Evolutionary conservation across 2,797 vertebrate species (phyloP).

Genomic region (Hypotaenidia philippensis): DNA sequence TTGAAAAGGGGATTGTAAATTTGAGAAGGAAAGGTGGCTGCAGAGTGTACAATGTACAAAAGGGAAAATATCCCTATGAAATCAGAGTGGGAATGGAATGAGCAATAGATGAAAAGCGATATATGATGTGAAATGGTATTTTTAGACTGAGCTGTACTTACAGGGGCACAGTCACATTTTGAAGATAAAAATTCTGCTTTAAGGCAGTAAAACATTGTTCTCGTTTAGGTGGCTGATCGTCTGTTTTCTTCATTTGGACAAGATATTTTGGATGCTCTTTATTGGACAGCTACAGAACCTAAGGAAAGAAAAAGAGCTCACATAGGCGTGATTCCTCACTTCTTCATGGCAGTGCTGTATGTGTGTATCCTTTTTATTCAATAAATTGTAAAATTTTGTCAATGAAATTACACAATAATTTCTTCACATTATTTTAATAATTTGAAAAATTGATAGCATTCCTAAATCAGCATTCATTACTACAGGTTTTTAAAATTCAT

Average conservation of each 20-base stretch:
- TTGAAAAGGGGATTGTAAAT: neutral
- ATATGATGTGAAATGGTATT: neutral
- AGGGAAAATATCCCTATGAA: neutral
- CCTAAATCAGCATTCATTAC: neutral
- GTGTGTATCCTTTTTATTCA: slow-evolving; percentile 92
- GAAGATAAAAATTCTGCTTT: neutral
- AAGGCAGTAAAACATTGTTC: slow-evolving; percentile 32
- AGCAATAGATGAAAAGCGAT: neutral
- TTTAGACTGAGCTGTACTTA: neutral
- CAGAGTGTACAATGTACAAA: neutral
- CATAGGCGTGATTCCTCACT: slow-evolving; percentile 95
- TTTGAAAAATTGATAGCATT: neutral
- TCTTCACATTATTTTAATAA: neutral
- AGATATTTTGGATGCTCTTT: slow-evolving; percentile 96
- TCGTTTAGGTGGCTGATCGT: slow-evolving; percentile 92
- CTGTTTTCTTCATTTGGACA: slow-evolving; percentile 98
- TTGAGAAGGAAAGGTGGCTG: neutral
- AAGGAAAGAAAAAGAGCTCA: slow-evolving; percentile 94
- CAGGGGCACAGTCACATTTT: neutral
- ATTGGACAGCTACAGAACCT: slow-evolving; percentile 98
- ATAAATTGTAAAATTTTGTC: neutral
- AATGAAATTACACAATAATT: neutral
- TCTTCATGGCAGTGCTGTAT: slow-evolving; percentile 96
- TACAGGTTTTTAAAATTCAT: neutral
- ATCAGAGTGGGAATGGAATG: neutral